phyloP scores from a whole-genome alignment of 2,888 invertebrate genomes.

The Zaprionus obscuricornis region DNA sequence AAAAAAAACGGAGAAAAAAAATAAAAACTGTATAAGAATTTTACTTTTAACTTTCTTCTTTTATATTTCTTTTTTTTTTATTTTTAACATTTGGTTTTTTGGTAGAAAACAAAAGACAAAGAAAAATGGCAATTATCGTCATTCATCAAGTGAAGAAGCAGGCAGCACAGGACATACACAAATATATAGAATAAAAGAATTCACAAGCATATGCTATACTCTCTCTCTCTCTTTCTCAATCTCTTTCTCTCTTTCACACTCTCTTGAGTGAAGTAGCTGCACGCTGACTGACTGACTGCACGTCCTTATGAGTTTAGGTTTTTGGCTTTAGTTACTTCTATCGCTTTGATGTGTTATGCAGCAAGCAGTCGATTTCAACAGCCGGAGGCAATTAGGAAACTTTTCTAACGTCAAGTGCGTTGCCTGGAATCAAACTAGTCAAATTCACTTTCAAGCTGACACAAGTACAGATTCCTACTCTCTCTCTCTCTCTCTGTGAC shows the following conservation, averaged over 20 bases:
- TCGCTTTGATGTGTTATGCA: conserved; percentile 42
- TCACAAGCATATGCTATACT: too few relatives aligned
- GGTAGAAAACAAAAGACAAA: conserved; percentile 26
- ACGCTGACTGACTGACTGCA: conserved; percentile 4
- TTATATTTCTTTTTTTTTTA: too few relatives aligned
- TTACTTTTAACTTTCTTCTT: too few relatives aligned
- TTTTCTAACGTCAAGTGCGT: conserved; percentile 39
- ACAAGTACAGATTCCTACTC: conserved; percentile 1
- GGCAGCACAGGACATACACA: too few relatives aligned
- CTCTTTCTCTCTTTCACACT: too few relatives aligned
- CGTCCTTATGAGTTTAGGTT: conserved; percentile 33
- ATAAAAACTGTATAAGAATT: too few relatives aligned
- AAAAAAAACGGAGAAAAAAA: too few relatives aligned
- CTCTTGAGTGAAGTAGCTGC: too few relatives aligned
- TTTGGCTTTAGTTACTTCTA: conserved; percentile 27
- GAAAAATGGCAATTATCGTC: conserved; percentile 30
- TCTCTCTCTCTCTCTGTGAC: conserved; percentile 2
- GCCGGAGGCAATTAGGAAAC: conserved; percentile 56
- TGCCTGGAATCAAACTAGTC: conserved; percentile 14
- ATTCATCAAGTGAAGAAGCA: conserved; percentile 5
- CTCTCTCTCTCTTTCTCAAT: too few relatives aligned
- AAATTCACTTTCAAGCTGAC: conserved; percentile 15
- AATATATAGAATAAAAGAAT: too few relatives aligned
- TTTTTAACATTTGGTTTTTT: too few relatives aligned
- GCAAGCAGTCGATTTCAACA: conserved; percentile 42